Base-by-base conservation (phyloP, 2,888 invertebrate genomes). In the Oligia fasciuncula region DNA sequence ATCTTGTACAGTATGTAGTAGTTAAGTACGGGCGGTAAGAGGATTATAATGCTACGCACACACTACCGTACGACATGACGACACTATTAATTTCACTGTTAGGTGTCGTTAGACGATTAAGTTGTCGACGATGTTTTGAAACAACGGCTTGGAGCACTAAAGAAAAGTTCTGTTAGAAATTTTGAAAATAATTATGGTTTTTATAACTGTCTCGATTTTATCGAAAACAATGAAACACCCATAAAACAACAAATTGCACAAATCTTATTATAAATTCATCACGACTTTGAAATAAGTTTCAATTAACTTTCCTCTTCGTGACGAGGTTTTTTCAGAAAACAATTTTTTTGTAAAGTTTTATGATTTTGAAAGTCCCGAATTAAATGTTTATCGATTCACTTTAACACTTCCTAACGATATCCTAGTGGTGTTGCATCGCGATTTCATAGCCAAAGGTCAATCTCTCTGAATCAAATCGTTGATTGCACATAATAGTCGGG, bases 401-500 rank as follows among this genome's bases (percentile, higher is more conserved):
- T 87, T 82, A 91, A 89, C 91, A 90, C 91, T 90, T 92, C 90
- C 88, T 91, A 90, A 90, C 87, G 84, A 87, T 85, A 78, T 89
- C 77, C 77, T 85, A 81, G 83, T 74, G 87, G 76, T 82, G 85
- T 90, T 89, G 90, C 91, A 91, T 83, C 83, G 89, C 79, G 70
- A 93, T 93, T 93, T 94, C 92, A 90, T 88, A 90, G 91, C 88
- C 90, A 92, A 91, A 94, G 94, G 93, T 95, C 93, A 93, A 93
- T 94, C 90, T 94, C 90, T 90, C 93, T 93, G 94, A 94, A 90
- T 89, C 95, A 87, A 96, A 96, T 96, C 91, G 92, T 90, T 94
- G 94, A 96, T 96, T 95, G 92, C 91, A 92, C 91, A 91, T 95
- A 95, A 96, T 95, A 84, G 93, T 91, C 90, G 90, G 89, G 91